phyloP scores from a whole-genome alignment of 2,797 vertebrate species.

The Loris lydekkerianus region DNA sequence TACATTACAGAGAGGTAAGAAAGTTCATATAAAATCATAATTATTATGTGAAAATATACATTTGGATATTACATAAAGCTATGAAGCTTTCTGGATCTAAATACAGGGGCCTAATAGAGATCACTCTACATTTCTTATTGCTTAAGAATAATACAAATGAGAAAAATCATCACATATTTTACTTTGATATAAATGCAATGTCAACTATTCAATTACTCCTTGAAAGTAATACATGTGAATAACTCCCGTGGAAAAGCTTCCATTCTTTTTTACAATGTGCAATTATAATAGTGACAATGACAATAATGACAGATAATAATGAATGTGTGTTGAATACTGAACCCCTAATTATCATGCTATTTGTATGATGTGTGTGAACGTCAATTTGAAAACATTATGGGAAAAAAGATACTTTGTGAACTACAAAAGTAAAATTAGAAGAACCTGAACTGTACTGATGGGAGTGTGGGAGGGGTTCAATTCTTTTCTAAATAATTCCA shows the following conservation, averaged over 20 bases:
- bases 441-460: conserved; percentile 33
- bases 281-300: conserved; percentile 65
- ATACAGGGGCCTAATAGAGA: conserved; percentile 32
- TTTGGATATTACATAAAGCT: conserved; percentile 37
- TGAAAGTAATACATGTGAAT: conserved; percentile 70
- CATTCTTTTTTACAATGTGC: conserved; percentile 70
- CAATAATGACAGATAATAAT: conserved; percentile 73
- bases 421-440: conserved; percentile 67
- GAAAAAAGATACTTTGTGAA: conserved; percentile 50
- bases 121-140: conserved; percentile 31
- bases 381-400: conserved; percentile 16
- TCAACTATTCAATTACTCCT: conserved; percentile 78
- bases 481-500: conserved; percentile 66
- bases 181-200: conserved; percentile 70
- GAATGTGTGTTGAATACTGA: conserved; percentile 52
- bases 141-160: conserved; percentile 72
- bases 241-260: conserved; percentile 64
- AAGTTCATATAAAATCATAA: neutral
- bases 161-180: conserved; percentile 68
- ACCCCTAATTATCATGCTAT: conserved; percentile 65
- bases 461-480: neutral
- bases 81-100: conserved; percentile 39
- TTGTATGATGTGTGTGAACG: conserved; percentile 63
- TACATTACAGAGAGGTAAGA: neutral
- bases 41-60: conserved; percentile 40